Evolutionary conservation across 1,140 invertebrate species (phyloP).

Genomic region (Saccostrea cuccullata): DNA sequence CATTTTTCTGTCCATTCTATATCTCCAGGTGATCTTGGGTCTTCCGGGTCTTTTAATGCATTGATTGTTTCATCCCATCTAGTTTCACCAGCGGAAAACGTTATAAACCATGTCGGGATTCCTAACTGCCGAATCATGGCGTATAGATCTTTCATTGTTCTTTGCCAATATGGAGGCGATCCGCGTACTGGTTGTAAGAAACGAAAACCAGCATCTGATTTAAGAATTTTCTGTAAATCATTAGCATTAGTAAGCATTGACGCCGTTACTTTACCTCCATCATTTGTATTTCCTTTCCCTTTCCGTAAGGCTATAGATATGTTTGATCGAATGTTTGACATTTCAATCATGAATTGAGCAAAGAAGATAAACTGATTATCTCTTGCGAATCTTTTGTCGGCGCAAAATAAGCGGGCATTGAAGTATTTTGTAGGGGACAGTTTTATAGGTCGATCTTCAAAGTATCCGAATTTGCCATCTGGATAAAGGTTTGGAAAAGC

Average conservation of each 20-base stretch:
- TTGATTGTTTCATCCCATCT: constrained; percentile 42
- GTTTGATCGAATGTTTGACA: constrained; percentile 11
- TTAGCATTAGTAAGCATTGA: constrained; percentile 9
- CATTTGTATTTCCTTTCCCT: not conserved
- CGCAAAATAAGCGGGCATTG: constrained; percentile 15
- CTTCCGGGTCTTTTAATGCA: not conserved
- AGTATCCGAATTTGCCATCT: constrained; percentile 37
- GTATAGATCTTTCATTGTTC: constrained; percentile 59
- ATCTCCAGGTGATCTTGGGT: constrained; percentile 45
- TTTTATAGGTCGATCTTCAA: not conserved
- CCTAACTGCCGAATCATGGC: constrained; percentile 61
- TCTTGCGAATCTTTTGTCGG: constrained; percentile 17
- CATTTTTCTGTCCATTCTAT: constrained; percentile 52
- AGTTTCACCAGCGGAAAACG: constrained; percentile 56
- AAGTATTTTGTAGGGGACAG: constrained; percentile 39
- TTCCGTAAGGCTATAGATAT: constrained; percentile 38
- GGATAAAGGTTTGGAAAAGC: constrained; percentile 42
- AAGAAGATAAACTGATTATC: constrained; percentile 36
- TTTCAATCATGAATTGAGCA: constrained; percentile 31
- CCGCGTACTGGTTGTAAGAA: constrained; percentile 49
- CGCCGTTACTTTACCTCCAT: constrained; percentile 23
- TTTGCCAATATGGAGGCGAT: constrained; percentile 59
- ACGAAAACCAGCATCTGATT: constrained; percentile 56
- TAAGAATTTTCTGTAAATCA: constrained; percentile 28
- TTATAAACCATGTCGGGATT: constrained; percentile 54